phyloP scores from a whole-genome alignment of 2,888 invertebrate genomes.

The Palloptera scutellata region DNA sequence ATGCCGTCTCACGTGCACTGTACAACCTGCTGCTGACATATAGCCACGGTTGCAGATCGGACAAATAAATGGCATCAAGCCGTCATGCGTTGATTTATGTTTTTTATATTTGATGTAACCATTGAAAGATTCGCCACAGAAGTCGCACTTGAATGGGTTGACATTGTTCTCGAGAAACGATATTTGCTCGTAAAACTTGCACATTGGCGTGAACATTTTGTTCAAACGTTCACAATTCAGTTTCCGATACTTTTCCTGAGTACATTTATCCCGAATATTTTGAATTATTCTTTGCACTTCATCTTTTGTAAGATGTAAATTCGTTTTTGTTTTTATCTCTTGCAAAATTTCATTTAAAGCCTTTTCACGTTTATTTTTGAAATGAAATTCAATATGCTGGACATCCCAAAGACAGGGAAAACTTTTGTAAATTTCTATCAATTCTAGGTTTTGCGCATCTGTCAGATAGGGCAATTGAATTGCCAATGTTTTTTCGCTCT shows the following conservation, averaged over 20 bases:
- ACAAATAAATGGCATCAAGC: conserved; percentile 40
- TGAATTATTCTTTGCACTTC: conserved; percentile 47
- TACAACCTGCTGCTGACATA: conserved; percentile 51
- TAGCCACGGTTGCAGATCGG: conserved; percentile 48
- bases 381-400: conserved; percentile 36
- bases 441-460: conserved; percentile 27
- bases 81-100: conserved; percentile 40
- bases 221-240: conserved; percentile 42
- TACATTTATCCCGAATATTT: conserved; percentile 43
- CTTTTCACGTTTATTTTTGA: conserved; percentile 40
- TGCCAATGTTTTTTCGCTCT: conserved; percentile 20
- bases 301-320: conserved; percentile 36
- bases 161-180: conserved; percentile 49
- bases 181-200: conserved; percentile 41
- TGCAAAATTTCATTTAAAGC: conserved; percentile 38
- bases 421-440: conserved; percentile 42
- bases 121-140: conserved; percentile 37
- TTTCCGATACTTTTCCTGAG: conserved; percentile 42
- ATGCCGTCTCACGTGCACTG: conserved; percentile 54
- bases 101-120: conserved; percentile 29
- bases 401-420: conserved; percentile 51
- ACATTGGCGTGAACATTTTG: conserved; percentile 46
- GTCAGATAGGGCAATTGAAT: background rate
- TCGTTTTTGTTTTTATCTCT: conserved; percentile 35
- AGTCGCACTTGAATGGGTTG: conserved; percentile 51